Percentiles rank a stretch among this genome's conserved stretches.
These are phyloP conservation scores for Conus betulinus DNA, from an alignment of 1,140 invertebrate genomes.

Conservation along the genomic window DNA sequence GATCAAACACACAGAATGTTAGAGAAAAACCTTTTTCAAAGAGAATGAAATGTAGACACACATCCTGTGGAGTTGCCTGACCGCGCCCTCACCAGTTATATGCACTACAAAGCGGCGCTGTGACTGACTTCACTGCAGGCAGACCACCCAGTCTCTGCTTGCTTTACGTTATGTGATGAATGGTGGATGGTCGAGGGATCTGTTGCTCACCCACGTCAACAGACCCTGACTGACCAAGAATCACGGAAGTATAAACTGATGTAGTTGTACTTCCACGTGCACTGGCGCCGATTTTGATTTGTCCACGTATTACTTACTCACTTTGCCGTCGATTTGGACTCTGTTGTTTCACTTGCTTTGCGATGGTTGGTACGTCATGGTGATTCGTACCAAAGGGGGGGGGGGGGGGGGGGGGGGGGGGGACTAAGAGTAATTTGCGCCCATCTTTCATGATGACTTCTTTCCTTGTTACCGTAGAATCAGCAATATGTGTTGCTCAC, in stretches of 20 bases:
- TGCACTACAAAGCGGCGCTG: too few relatives aligned
- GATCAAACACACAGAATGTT: too few relatives aligned
- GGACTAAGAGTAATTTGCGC: neutral
- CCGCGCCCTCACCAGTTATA: too few relatives aligned
- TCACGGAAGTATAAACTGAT: neutral
- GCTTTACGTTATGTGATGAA: too few relatives aligned
- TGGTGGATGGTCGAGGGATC: too few relatives aligned
- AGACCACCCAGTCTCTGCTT: too few relatives aligned
- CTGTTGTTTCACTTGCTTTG: neutral
- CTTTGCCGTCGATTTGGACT: neutral
- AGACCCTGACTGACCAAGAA: neutral
- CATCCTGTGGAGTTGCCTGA: too few relatives aligned
- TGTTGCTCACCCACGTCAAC: too few relatives aligned
- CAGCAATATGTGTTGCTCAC: neutral
- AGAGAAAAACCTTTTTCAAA: neutral
- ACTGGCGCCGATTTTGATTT: neutral
- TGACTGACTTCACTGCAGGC: too few relatives aligned
- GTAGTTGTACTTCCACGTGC: neutral
- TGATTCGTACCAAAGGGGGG: neutral
- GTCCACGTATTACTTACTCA: neutral
- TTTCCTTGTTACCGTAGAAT: neutral
- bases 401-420: too few relatives aligned
- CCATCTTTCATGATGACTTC: neutral
- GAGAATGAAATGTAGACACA: neutral
- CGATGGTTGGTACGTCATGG: neutral